Evolutionary conservation across 2,888 invertebrate genomes (phyloP).

Genomic region (Thelaira solivaga): DNA sequence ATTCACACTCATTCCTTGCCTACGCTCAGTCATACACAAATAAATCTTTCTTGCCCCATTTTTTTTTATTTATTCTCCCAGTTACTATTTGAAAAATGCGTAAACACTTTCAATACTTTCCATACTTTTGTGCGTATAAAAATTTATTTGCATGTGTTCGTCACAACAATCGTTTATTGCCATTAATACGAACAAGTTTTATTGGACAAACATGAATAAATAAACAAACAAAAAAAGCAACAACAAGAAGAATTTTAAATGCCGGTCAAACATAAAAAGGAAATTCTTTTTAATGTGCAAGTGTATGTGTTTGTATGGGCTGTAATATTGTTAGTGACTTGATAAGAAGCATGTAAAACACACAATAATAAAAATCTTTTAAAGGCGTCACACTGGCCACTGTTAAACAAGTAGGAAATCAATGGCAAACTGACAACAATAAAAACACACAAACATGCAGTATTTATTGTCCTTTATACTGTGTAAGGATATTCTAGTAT

Average conservation of each 20-base stretch:
- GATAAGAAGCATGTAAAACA: background rate
- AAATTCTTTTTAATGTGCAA: background rate
- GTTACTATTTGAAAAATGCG: background rate
- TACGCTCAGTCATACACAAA: background rate
- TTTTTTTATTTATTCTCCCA: background rate
- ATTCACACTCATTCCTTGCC: background rate
- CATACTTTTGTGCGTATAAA: background rate
- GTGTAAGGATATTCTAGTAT: too few species aligned
- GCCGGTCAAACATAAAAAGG: background rate
- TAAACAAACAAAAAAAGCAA: background rate
- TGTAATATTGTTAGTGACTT: slow-evolving; percentile 5
- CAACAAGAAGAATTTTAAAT: slow-evolving; percentile 24
- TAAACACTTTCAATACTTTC: background rate
- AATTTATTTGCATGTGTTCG: background rate
- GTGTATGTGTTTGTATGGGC: background rate
- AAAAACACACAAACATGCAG: background rate
- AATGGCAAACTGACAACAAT: background rate
- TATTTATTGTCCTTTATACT: too few species aligned
- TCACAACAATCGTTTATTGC: slow-evolving; percentile 30
- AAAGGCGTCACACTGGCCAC: slow-evolving; percentile 22
- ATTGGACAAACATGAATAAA: slow-evolving; percentile 12
- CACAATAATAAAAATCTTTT: background rate
- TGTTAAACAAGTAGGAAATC: background rate
- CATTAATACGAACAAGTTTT: slow-evolving; percentile 33
- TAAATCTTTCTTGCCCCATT: background rate